These are phyloP conservation scores for Lutjanus campechanus DNA, from an alignment of 2,797 vertebrate species.

Conservation along the genomic window DNA sequence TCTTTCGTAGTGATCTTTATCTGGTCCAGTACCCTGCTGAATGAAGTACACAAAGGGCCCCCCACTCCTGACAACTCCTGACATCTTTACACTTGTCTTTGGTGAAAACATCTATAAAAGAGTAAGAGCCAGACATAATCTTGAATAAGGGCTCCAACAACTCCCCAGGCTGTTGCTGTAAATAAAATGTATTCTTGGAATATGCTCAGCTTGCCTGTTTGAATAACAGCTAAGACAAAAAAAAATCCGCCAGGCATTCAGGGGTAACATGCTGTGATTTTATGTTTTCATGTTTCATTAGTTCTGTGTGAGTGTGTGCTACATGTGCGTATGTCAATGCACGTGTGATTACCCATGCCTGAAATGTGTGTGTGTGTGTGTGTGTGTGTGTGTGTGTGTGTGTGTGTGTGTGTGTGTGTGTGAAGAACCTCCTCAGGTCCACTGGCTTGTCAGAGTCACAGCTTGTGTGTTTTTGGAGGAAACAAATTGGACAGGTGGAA, in stretches of 20 bases:
- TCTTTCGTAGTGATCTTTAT: background rate
- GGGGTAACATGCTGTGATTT: conserved; percentile 36
- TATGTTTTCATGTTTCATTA: conserved; percentile 64
- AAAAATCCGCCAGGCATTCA: conserved; percentile 37
- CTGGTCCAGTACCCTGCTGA: background rate
- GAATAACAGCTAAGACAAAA: conserved; percentile 59
- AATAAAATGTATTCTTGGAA: conserved; percentile 45
- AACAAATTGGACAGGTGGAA: conserved; percentile 62
- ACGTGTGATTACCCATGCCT: conserved; percentile 31
- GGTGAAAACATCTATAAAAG: conserved; percentile 12
- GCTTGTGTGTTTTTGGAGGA: conserved; percentile 43
- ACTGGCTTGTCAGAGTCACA: conserved; percentile 45
- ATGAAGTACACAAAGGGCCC: background rate
- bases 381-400: conserved; percentile 15
- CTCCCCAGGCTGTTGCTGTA: conserved; percentile 46
- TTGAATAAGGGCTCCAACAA: conserved; percentile 27
- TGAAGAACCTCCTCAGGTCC: conserved; percentile 33
- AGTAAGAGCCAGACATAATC: conserved; percentile 29
- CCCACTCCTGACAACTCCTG: conserved; percentile 1
- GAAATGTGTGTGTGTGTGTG: conserved; percentile 8
- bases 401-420: conserved; percentile 1
- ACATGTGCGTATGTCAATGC: conserved; percentile 3
- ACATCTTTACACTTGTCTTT: conserved; percentile 17
- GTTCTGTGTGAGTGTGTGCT: conserved; percentile 12
- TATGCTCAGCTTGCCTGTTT: conserved; percentile 54